Evolutionary conservation across 2,113 vertebrate species (phyloP), one percentile per base, ranked within the genome.

Genomic region (Hippopotamus amphibius): DNA sequence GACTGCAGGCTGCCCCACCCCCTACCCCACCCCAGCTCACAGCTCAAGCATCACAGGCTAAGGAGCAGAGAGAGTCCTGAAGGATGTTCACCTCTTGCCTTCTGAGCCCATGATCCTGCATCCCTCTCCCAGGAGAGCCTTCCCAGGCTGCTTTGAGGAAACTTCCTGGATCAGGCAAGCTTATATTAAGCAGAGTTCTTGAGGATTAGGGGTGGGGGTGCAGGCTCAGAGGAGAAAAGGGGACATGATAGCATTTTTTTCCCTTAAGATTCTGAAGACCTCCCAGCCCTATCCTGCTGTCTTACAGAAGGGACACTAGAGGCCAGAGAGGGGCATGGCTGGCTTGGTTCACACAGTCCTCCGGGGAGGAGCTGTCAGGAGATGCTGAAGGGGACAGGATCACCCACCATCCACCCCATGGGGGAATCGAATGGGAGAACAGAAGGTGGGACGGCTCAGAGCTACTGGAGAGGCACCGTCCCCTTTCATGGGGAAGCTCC

Each of bases 161-260:
- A 33, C 43, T 69, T 76, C 55, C 88, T 57, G 22, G 55, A 30
- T 21, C 24, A 14, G 37, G 0, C 7, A 66, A 88, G 68, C 22
- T 37, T 28, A 15, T 14, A 65, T 15, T 13, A 93, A 76, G 43
- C 48, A 24, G 87, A 80, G 79, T 43, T 90, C 50, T 77, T 81
- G 37, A 92, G 69, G 89, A 85, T 69, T 17, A 53, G 81, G 48
- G 24, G 57, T 43, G 12, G 21, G 43, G 22, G 15, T 41, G 5
- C 19, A 81, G 43, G 46, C 21, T 97, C 53, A 4, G 46, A 74
- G 69, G 26, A 96, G 88, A 84, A 90, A 76, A n/a, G 57, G 59
- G 63, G 21, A 48, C 48, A 48, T 41, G 26, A 16, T 10, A 83
- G 63, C 11, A 28, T 80, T 68, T 55, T 95, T 79, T 37, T 2